A percentile compares a stretch with the other conserved stretches of the same genome.
Evolutionary conservation across 2,113 vertebrate genomes (phyloP).

Genomic region (Pitta sordida): DNA sequence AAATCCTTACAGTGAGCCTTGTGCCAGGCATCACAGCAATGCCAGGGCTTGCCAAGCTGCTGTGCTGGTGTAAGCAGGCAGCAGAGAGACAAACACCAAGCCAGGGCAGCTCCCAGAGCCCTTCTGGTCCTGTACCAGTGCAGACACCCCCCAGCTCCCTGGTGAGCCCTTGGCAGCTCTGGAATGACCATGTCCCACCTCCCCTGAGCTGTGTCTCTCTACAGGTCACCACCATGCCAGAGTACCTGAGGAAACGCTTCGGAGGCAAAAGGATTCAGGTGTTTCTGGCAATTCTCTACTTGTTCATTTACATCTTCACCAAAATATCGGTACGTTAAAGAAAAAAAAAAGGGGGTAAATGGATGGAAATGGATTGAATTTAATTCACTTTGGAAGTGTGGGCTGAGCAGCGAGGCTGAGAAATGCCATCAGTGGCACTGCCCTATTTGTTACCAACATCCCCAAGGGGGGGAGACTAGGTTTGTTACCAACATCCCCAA

Average conservation of each 20-base stretch:
- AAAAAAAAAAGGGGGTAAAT: neutral
- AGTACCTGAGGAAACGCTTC: conserved; percentile 86
- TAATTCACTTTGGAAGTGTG: neutral
- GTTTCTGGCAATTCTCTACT: conserved; percentile 85
- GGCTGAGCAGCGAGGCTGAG: neutral
- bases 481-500: rapidly evolving
- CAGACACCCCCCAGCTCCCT: rapidly evolving
- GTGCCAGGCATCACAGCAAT: neutral
- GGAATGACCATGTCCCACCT: rapidly evolving
- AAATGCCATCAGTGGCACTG: neutral
- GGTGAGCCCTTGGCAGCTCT: neutral
- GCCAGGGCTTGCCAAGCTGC: neutral
- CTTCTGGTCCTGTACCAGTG: neutral
- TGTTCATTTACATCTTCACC: conserved; percentile 98
- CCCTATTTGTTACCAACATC: neutral
- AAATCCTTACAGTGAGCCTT: rapidly evolving
- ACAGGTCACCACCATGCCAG: conserved; percentile 95
- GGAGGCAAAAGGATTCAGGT: conserved; percentile 90
- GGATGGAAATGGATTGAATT: neutral
- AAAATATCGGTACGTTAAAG: conserved; percentile 90
- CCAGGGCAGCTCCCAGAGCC: neutral
- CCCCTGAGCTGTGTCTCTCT: rapidly evolving
- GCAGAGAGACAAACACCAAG: neutral
- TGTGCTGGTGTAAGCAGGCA: neutral
- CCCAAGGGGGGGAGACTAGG: rapidly evolving